These are phyloP conservation scores for Drosophila nr. fundita DNA, from an alignment of 2,888 invertebrate genomes.

Conservation along the genomic window DNA sequence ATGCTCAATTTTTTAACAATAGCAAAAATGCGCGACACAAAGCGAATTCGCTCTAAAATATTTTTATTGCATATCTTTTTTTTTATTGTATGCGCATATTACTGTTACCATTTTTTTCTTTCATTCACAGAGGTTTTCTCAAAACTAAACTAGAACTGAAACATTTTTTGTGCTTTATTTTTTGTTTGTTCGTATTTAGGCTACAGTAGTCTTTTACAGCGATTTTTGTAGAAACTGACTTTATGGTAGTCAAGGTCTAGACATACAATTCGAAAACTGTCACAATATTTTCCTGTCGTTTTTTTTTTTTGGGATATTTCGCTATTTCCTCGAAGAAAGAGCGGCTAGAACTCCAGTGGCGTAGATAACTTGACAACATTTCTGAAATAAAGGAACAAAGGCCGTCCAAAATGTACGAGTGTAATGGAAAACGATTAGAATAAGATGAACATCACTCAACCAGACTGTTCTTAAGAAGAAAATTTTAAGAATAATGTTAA, in stretches of 20 bases:
- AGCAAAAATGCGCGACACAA: constrained; percentile 67
- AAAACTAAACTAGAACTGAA: constrained; percentile 78
- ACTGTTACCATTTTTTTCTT: constrained; percentile 69
- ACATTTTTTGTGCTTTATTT: constrained; percentile 73
- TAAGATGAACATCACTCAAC: neutral
- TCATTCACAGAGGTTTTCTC: constrained; percentile 62
- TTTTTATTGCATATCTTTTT: constrained; percentile 72
- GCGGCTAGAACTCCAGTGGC: constrained; percentile 71
- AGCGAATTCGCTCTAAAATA: constrained; percentile 68
- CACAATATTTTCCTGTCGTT: constrained; percentile 50
- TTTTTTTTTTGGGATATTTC: constrained; percentile 31
- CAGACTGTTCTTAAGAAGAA: neutral
- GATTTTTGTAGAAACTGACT: constrained; percentile 66
- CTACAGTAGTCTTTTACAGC: constrained; percentile 45
- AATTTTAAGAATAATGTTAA: neutral
- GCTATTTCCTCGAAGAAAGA: constrained; percentile 48
- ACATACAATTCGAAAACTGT: constrained; percentile 55
- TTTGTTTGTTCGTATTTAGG: constrained; percentile 49
- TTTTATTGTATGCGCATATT: constrained; percentile 54
- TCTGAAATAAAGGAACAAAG: constrained; percentile 71
- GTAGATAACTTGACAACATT: constrained; percentile 82
- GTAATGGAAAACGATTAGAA: neutral
- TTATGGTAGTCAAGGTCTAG: constrained; percentile 72
- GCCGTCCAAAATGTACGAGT: neutral
- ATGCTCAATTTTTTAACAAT: constrained; percentile 78